Evolutionary conservation across 2,113 vertebrate species (phyloP).

Genomic region (Chascanopsetta lugubris): DNA sequence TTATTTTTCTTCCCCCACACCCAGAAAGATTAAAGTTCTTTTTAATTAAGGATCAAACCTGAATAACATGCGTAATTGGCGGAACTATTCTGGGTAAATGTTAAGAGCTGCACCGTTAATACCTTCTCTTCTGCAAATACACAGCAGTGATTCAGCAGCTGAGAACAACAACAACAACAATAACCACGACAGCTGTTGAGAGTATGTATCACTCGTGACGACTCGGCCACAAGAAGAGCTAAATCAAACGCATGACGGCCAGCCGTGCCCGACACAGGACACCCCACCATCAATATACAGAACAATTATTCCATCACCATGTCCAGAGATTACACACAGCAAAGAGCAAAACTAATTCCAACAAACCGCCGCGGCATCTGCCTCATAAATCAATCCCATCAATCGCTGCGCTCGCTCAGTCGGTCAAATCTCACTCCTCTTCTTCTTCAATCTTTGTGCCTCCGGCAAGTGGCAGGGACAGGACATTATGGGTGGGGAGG

Average conservation of each 20-base stretch:
- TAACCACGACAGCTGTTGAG: neutral
- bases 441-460: constrained; percentile 32
- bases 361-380: constrained; percentile 18
- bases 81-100: constrained; percentile 23
- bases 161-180: neutral
- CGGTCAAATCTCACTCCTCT: constrained; percentile 35
- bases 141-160: neutral
- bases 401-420: constrained; percentile 27
- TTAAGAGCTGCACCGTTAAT: constrained; percentile 11
- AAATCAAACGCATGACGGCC: constrained; percentile 21
- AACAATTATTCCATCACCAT: constrained; percentile 52
- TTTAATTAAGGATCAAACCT: constrained; percentile 45
- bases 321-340: constrained; percentile 25
- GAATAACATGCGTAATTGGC: constrained; percentile 39
- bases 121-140: constrained; percentile 15
- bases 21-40: constrained; percentile 19
- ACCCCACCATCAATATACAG: constrained; percentile 39
- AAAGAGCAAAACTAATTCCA: constrained; percentile 27
- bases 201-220: constrained; percentile 2
- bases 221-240: neutral
- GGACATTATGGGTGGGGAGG: too few relatives aligned
- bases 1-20: constrained; percentile 27
- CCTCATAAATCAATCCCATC: constrained; percentile 42
- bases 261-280: constrained; percentile 18
- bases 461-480: constrained; percentile 50